Evolutionary conservation across 2,797 vertebrate species (phyloP).

Genomic region (Poecilia picta): DNA sequence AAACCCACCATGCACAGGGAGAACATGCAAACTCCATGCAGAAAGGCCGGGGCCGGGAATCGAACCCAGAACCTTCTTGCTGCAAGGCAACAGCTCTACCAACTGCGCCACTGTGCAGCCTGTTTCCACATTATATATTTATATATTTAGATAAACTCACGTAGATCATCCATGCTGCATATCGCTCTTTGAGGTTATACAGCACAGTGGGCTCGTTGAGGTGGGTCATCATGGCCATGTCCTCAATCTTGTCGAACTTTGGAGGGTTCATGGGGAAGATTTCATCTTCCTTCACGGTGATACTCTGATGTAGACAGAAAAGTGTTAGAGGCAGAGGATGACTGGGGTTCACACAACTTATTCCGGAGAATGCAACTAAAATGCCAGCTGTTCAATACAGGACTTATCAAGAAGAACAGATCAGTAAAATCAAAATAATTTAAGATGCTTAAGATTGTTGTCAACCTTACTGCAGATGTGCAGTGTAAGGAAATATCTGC

Average conservation of each 20-base stretch:
- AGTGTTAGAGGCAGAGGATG: not conserved
- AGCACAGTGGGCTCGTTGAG: conserved; percentile 86
- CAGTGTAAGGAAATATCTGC: not conserved
- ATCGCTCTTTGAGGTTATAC: conserved; percentile 96
- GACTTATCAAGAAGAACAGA: not conserved
- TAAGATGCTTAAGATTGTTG: not conserved
- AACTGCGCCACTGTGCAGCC: no score
- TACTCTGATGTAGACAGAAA: conserved; percentile 61
- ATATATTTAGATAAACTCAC: conserved; percentile 42
- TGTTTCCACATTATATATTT: no score
- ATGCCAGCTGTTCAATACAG: not conserved
- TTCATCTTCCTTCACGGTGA: conserved; percentile 86
- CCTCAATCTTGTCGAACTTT: conserved; percentile 81
- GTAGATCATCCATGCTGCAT: conserved; percentile 95
- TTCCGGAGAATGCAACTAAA: not conserved
- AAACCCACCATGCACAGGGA: no score
- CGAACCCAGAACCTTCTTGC: no score
- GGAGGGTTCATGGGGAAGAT: conserved; percentile 71
- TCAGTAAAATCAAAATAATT: not conserved
- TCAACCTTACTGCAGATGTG: not conserved
- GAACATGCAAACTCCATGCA: no score
- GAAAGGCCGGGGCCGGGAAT: no score
- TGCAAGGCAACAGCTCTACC: no score
- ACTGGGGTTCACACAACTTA: not conserved
- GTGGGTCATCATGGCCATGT: conserved; percentile 85